Evolutionary conservation across 2,113 vertebrate genomes (phyloP).

Genomic region (Varanus salvator): DNA sequence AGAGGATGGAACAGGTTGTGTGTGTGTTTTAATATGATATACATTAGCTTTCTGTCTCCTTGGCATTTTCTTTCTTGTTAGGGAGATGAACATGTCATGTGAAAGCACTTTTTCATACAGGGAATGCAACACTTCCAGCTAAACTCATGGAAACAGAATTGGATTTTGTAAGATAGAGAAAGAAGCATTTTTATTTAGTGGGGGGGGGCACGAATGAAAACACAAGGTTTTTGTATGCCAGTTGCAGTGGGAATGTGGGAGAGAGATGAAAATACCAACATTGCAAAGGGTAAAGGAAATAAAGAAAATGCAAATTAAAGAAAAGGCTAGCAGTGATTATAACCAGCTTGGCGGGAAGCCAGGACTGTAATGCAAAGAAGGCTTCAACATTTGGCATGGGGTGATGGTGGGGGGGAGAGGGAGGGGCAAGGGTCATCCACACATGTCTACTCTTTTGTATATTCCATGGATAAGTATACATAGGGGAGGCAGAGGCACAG

Average conservation of each 20-base stretch:
- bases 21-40: not conserved
- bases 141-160: not conserved
- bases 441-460: not conserved
- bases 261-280: not conserved
- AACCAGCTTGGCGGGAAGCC: not conserved
- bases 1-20: not conserved
- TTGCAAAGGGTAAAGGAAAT: not conserved
- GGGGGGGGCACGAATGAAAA: not conserved
- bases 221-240: not conserved
- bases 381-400: not conserved
- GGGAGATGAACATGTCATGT: not conserved
- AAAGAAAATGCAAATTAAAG: conserved; percentile 1
- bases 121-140: not conserved
- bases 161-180: not conserved
- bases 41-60: not conserved
- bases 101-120: conserved; percentile 10
- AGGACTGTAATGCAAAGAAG: not conserved
- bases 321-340: not conserved
- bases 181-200: not conserved
- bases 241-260: too few relatives aligned
- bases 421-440: not conserved
- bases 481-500: not conserved
- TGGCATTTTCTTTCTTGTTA: conserved; percentile 5
- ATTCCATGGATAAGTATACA: not conserved
- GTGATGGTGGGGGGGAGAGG: not conserved